Base-by-base conservation (phyloP, 2,113 vertebrate species). In the Triplophysa rosa region DNA sequence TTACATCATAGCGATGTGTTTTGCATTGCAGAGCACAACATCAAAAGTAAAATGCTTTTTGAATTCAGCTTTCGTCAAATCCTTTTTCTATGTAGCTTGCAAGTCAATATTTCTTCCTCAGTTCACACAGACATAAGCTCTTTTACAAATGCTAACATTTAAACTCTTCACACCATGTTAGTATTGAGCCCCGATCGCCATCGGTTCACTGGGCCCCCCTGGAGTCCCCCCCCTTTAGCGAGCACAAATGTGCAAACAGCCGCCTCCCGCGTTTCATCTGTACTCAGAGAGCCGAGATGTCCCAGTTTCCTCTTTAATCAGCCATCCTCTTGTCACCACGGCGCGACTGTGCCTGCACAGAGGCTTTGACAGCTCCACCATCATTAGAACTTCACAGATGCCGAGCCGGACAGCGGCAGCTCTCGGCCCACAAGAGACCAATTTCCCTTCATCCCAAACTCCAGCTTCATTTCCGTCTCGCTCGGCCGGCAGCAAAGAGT, bases 371-470 rank as follows among this genome's bases (percentile, higher is more conserved):
- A 37, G 83, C 74, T 66, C 74, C 42, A 47, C 62, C 62, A 45
- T 79, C 78, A 80, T 83, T 80, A 85, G 67, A 67, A 81, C 54
- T 54, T 71, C 58, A 79, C 76, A 70, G 79, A 54, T 16, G 47
- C 61, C 37, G 66, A 70, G 61, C 69, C 56, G 77, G 70, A 81
- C 79, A 29, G 74, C 37, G 72, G 42, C 72, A 62, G 56, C 23
- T 67, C 67, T 23, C 56, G 45, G 72, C 65, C 62, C 82, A 68
- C 78, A 26, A 13, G 80, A 85, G 83, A 86, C 85, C 82, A 82
- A 84, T 82, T 80, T 84, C 62, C 23, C 67, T 66, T 80, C 49
- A 47, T 71, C 49, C 65, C 61, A 74, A 49, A 49, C 67, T 73
- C 77, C 11, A 21, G 26, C 23, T 77, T 59, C 52, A 24, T 69